phyloP scores from a whole-genome alignment of 2,888 invertebrate species.

The Drosophila mimetica region DNA sequence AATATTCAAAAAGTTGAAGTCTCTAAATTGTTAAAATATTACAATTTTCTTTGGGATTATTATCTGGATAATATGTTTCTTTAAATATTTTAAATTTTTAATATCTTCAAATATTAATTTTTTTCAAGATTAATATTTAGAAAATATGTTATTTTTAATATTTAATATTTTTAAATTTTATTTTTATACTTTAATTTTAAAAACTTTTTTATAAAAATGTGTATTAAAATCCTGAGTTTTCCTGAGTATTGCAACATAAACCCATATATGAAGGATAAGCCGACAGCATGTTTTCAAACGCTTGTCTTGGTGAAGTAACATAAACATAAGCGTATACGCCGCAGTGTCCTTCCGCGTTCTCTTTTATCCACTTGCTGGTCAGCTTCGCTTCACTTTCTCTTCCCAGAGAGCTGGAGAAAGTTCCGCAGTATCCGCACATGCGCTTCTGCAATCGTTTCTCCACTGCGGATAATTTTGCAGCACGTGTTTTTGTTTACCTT shows the following conservation, averaged over 20 bases:
- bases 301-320: constrained; percentile 3
- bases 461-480: constrained; percentile 56
- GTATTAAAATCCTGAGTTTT: too few relatives aligned
- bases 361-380: constrained; percentile 30
- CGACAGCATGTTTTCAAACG: constrained; percentile 8
- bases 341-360: constrained; percentile 14
- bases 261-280: background rate
- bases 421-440: constrained; percentile 55
- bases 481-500: constrained; percentile 79
- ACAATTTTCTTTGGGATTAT: too few relatives aligned
- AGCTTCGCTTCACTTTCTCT: constrained; percentile 16
- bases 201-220: too few relatives aligned
- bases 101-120: too few relatives aligned
- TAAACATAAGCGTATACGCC: constrained; percentile 38
- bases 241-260: background rate
- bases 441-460: constrained; percentile 35
- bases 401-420: background rate
- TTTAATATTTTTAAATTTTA: too few relatives aligned
- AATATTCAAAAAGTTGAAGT: too few relatives aligned
- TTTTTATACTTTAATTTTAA: too few relatives aligned
- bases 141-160: too few relatives aligned
- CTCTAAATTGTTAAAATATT: too few relatives aligned
- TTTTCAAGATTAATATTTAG: too few relatives aligned
- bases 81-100: too few relatives aligned
- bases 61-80: too few relatives aligned